Evolutionary conservation across 2,888 invertebrate genomes (phyloP).

Genomic region (Meghimatium bilineatum): DNA sequence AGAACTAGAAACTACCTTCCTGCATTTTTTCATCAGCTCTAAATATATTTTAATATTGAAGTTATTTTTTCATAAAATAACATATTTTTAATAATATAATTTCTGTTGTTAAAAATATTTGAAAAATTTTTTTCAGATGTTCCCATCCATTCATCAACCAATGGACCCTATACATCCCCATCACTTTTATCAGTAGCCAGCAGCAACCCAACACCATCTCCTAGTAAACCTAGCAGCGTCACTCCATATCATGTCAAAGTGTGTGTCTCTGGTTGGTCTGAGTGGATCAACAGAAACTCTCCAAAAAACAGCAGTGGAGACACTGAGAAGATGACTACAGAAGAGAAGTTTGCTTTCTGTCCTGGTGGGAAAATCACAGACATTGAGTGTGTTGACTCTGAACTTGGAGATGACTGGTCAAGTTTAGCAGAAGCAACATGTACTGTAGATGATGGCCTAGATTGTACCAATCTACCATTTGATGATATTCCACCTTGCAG

Average conservation of each 20-base stretch:
- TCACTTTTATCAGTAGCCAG: not conserved
- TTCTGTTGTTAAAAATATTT: not conserved
- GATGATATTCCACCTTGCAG: conserved; percentile 54
- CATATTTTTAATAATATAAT: too few species aligned
- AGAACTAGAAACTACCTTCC: too few species aligned
- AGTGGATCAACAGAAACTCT: conserved; percentile 55
- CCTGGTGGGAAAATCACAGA: conserved; percentile 62
- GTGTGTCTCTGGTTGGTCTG: conserved; percentile 44
- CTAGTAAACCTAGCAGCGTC: not conserved
- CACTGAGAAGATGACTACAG: conserved; percentile 60
- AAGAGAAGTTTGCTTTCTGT: conserved; percentile 61
- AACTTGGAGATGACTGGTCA: conserved; percentile 55
- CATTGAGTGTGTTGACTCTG: conserved; percentile 67
- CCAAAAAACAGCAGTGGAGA: conserved; percentile 64
- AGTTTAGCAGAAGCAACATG: conserved; percentile 65
- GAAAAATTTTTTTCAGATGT: not conserved
- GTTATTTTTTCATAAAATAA: too few species aligned
- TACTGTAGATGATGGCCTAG: conserved; percentile 83
- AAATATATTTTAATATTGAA: too few species aligned
- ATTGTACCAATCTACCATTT: conserved; percentile 79
- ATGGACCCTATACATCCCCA: too few species aligned
- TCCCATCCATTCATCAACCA: too few species aligned
- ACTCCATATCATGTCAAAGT: not conserved
- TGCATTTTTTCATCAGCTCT: too few species aligned
- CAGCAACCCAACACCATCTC: not conserved